These are phyloP conservation scores for Thalassophryne amazonica DNA, from an alignment of 2,797 vertebrate species.

Conservation along the genomic window DNA sequence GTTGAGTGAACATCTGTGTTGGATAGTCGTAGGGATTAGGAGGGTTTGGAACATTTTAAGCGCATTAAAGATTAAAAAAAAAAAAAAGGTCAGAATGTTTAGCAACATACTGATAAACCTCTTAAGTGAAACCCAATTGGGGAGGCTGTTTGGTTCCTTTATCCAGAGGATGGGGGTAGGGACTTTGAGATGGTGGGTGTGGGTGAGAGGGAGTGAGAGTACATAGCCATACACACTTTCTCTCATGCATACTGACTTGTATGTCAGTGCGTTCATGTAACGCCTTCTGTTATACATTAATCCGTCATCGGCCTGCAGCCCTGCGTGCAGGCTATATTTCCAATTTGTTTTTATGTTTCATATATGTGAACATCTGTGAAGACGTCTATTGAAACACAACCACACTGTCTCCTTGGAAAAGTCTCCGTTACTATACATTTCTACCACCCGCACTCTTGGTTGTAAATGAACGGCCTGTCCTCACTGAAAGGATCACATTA, in stretches of 20 bases:
- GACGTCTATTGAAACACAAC: too few relatives aligned
- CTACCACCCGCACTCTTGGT: too few relatives aligned
- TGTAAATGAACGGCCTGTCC: too few relatives aligned
- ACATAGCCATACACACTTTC: slow-evolving; percentile 20
- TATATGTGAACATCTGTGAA: too few relatives aligned
- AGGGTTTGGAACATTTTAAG: slow-evolving; percentile 72
- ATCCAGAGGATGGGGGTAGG: slow-evolving; percentile 65
- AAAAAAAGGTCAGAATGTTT: slow-evolving; percentile 67
- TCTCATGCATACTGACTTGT: slow-evolving; percentile 5
- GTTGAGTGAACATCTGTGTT: slow-evolving; percentile 66
- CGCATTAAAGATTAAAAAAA: slow-evolving; percentile 71
- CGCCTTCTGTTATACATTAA: slow-evolving; percentile 7
- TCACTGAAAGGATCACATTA: too few relatives aligned
- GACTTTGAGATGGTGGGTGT: slow-evolving; percentile 5
- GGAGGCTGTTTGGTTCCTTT: slow-evolving; percentile 70
- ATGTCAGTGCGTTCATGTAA: neutral
- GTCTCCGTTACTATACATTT: too few relatives aligned
- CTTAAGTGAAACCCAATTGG: slow-evolving; percentile 64
- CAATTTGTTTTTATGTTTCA: slow-evolving; percentile 3
- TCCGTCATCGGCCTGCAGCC: neutral
- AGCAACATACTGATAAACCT: slow-evolving; percentile 69
- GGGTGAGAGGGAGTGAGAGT: slow-evolving; percentile 8
- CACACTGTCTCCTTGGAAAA: too few relatives aligned
- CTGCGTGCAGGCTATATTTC: neutral
- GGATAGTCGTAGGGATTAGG: slow-evolving; percentile 68